phyloP scores from a whole-genome alignment of 1,140 invertebrate genomes.

The Ooceraea biroi region DNA sequence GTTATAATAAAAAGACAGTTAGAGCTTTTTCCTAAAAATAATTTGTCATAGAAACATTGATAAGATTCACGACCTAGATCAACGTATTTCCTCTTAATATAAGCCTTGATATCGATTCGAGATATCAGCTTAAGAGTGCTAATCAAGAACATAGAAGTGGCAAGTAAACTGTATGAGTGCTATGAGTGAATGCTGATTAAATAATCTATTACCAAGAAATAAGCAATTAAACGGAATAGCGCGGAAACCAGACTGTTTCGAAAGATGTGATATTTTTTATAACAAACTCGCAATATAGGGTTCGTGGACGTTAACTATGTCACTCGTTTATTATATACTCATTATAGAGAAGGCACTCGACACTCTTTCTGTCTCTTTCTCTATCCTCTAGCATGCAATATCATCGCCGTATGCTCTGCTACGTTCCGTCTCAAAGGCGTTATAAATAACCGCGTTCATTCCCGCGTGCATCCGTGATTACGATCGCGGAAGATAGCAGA shows the following conservation, averaged over 20 bases:
- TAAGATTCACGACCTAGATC: not conserved
- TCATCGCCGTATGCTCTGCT: slow-evolving; percentile 51
- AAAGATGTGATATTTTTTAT: too few relatives aligned
- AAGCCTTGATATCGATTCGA: not conserved
- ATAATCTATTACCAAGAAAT: slow-evolving; percentile 4
- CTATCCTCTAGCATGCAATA: slow-evolving; percentile 41
- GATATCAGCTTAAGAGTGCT: not conserved
- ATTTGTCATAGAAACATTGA: not conserved
- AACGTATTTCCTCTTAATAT: slow-evolving; percentile 1
- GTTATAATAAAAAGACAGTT: not conserved
- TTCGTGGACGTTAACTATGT: slow-evolving; percentile 9
- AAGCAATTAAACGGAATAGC: not conserved
- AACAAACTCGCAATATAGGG: not conserved
- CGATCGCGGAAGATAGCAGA: slow-evolving; percentile 72
- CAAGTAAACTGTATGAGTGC: not conserved
- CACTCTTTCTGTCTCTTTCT: slow-evolving; percentile 43
- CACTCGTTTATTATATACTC: slow-evolving; percentile 10
- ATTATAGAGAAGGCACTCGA: slow-evolving; percentile 23
- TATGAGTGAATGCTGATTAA: not conserved
- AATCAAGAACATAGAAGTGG: not conserved
- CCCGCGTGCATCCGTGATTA: slow-evolving; percentile 69
- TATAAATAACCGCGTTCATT: slow-evolving; percentile 70
- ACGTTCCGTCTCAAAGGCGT: slow-evolving; percentile 70
- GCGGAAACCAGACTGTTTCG: not conserved
- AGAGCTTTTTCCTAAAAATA: not conserved